Percentiles rank a stretch among this genome's conserved stretches.
Conservation (phyloP, 2,888 invertebrate genomes). For the Syrphus vitripennis region DNA sequence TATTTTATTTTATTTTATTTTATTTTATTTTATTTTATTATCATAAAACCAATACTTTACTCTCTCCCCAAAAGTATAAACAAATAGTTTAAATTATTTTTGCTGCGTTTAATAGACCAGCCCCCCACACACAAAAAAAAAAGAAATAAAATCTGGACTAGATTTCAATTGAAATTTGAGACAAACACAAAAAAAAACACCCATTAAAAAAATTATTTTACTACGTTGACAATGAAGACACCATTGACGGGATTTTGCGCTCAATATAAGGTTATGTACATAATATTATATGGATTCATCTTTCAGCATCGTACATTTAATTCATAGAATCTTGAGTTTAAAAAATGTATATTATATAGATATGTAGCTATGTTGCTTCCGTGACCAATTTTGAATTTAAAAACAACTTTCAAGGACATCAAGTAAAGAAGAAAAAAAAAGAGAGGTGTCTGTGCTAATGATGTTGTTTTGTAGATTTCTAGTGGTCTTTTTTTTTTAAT, state of each 20-base stretch:
- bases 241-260: constrained; percentile 8
- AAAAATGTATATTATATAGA: not conserved
- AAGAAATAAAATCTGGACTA: not conserved
- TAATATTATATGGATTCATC: no score
- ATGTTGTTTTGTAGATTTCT: constrained; percentile 7
- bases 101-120: constrained; percentile 7
- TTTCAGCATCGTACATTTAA: not conserved
- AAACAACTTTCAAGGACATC: not conserved
- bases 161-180: constrained; percentile 21
- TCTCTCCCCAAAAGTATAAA: not conserved
- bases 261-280: not conserved
- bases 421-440: not conserved
- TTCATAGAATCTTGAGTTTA: not conserved
- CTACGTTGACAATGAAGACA: not conserved
- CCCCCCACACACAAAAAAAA: not conserved
- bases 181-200: not conserved
- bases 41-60: not conserved
- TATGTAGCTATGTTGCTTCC: not conserved
- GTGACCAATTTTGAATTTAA: not conserved
- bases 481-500: not conserved
- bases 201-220: not conserved
- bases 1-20: no score
- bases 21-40: not conserved
- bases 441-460: not conserved
- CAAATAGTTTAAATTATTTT: constrained; percentile 3